Evolutionary conservation across 2,797 vertebrate genomes (phyloP).

Genomic region (Trichosurus vulpecula): DNA sequence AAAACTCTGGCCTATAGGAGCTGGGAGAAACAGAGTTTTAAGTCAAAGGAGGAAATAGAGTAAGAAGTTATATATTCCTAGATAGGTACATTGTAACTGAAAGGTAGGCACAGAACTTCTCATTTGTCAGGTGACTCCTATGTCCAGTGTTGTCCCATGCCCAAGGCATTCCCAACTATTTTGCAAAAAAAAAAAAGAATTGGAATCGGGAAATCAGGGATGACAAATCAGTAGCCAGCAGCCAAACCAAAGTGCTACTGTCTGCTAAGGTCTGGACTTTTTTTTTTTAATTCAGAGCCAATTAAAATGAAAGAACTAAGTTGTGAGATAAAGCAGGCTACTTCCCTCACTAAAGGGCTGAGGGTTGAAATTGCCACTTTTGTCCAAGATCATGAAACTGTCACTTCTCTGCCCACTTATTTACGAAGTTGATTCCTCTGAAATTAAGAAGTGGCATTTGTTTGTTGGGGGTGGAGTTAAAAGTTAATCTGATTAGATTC

Average conservation of each 20-base stretch:
- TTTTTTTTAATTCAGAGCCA: neutral
- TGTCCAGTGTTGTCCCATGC: neutral
- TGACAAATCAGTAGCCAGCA: neutral
- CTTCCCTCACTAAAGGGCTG: neutral
- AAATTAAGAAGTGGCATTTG: neutral
- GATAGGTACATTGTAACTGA: neutral
- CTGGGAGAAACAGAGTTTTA: neutral
- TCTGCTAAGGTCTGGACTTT: neutral
- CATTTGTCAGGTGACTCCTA: neutral
- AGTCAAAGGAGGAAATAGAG: neutral
- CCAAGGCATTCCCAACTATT: neutral
- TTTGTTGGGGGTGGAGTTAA: neutral
- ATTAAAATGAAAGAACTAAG: neutral
- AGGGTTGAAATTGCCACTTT: neutral
- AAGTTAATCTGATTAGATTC: neutral
- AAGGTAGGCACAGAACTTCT: neutral
- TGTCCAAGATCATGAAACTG: neutral
- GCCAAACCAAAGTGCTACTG: neutral
- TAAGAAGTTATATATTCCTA: neutral
- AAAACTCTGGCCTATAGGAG: too few relatives aligned
- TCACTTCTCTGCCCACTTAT: neutral
- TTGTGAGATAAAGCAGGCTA: neutral
- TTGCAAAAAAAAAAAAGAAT: neutral
- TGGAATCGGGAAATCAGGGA: neutral
- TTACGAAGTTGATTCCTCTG: neutral